Evolutionary conservation across 2,113 vertebrate genomes (phyloP), one percentile per base, ranked within the genome.

Genomic region (Albula goreensis): DNA sequence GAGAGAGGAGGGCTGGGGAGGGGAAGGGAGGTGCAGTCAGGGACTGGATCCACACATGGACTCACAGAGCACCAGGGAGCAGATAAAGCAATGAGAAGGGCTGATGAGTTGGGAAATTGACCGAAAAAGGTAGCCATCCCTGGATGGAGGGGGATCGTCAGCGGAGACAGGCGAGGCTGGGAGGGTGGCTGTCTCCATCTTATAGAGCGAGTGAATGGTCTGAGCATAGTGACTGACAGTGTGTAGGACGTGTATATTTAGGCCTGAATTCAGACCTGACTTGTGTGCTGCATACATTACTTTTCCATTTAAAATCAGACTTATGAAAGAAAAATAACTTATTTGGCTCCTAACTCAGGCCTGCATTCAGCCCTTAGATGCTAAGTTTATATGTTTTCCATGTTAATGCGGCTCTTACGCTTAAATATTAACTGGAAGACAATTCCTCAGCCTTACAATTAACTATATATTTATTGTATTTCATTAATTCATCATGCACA

Each of bases 1-100:
- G 41, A 63, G 87, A 83, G 83, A 77, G 89, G 81, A 63, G 78
- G 49, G 86, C 31, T 41, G 31, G 31, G 83, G 49, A 66, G 49
- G 49, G 60, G 5, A 9, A 22, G 41, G 48, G 82, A 60, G 17
- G 53, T n/a, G 2, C 63, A 70, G 22, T 70, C 19, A 70, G 63
- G 63, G 63, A 70, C 63, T 70, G 22, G 17, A 70, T 70, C 17
- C 63, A 70, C 63, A 22, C 63, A 6, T n/a, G 63, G 56, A 11
- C 50, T 9, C 25, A 78, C 2, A 50, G 50, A 22, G 48, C 3
- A n/a, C 50, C 22, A 25, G 6, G 80, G 81, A 53, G 17, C 2
- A 83, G 63, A 70, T 70, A 70, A 70, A 70, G 63, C 63, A 56
- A 12, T 70, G 22, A 70, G 63, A 70, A 60, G 19, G 50, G 81